phyloP scores from a whole-genome alignment of 2,888 invertebrate species.

The Aspidiotus rigidus region DNA sequence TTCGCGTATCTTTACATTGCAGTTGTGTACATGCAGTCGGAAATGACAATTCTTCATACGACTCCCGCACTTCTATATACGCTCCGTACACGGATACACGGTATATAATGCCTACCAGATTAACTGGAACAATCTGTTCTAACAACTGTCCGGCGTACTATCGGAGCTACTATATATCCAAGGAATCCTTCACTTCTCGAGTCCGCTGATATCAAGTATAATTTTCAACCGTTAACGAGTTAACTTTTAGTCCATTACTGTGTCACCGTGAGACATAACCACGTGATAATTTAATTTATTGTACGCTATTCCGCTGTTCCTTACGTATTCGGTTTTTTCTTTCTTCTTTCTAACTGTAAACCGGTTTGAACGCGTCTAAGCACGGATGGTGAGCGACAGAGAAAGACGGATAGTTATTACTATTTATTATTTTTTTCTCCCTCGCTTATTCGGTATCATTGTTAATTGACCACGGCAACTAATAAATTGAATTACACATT shows the following conservation, averaged over 20 bases:
- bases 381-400: no score
- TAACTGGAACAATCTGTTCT: conserved; percentile 7
- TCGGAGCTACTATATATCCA: conserved; percentile 28
- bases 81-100: conserved; percentile 20
- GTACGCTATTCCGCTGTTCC: conserved; percentile 15
- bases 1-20: conserved; percentile 9
- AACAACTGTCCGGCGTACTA: conserved; percentile 18
- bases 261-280: conserved; percentile 31
- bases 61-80: conserved; percentile 29
- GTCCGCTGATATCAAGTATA: conserved; percentile 11
- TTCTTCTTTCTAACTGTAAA: background rate
- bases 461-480: conserved; percentile 15
- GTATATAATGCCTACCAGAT: background rate
- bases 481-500: conserved; percentile 9
- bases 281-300: conserved; percentile 34
- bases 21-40: conserved; percentile 25
- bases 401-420: background rate
- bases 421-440: background rate
- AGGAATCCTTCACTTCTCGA: conserved; percentile 18
- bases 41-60: conserved; percentile 33
- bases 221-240: conserved; percentile 28
- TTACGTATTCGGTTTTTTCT: background rate
- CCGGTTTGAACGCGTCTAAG: background rate
- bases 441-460: background rate
- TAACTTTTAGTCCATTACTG: conserved; percentile 30